Evolutionary conservation across 2,113 vertebrate species (phyloP).

Genomic region (Callipepla californica): DNA sequence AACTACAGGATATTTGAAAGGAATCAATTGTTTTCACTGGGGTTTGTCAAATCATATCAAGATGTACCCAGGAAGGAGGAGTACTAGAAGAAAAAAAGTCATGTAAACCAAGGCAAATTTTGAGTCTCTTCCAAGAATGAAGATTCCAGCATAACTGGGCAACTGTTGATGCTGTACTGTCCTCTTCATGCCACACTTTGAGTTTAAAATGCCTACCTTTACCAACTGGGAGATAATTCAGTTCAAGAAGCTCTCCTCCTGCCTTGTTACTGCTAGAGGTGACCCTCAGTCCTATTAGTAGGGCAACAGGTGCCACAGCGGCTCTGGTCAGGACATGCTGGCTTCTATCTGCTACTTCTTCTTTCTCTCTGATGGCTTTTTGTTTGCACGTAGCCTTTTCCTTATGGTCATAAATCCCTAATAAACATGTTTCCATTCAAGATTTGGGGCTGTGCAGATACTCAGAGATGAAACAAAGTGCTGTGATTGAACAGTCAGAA

Average conservation of each 20-base stretch:
- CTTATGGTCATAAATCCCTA: background rate
- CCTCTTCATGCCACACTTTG: background rate
- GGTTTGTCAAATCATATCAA: background rate
- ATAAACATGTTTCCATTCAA: background rate
- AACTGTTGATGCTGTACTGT: background rate
- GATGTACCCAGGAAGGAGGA: background rate
- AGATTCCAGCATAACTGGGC: background rate
- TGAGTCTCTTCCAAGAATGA: background rate
- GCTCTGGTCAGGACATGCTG: accelerated
- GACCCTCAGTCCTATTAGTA: background rate
- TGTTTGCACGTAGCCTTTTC: background rate
- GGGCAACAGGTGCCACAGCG: background rate
- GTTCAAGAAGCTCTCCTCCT: background rate
- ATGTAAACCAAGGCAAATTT: background rate
- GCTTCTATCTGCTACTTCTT: background rate
- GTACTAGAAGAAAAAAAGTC: background rate
- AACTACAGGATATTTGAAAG: background rate
- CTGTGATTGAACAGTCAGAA: background rate
- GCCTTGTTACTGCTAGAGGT: accelerated
- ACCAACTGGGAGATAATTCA: background rate
- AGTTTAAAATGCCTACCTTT: background rate
- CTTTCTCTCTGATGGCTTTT: background rate
- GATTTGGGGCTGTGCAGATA: background rate
- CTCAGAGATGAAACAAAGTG: background rate
- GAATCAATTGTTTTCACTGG: background rate